Base-by-base conservation (phyloP, 2,797 vertebrate species). In the Sphenodon punctatus region DNA sequence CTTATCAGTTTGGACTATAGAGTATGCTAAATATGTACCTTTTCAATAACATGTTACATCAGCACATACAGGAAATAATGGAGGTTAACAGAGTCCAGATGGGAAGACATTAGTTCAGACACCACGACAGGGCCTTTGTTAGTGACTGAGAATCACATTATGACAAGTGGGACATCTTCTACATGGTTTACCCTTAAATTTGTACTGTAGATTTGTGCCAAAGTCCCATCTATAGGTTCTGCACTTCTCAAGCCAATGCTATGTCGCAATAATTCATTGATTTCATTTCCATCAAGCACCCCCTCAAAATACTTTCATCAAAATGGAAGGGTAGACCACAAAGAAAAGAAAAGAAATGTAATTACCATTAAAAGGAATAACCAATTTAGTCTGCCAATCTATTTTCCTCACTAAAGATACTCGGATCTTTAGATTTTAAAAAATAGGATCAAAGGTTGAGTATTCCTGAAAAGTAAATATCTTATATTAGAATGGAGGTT, bases 171-270 rank as follows among this genome's bases (percentile, higher is more conserved):
- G 88, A 92, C 89, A 91, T 85, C 87, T 86, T 91, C 90, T 94
- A 84, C 55, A 75, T 86, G 70, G 79, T 91, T 97, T 97, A 97
- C 97, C 96, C 95, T 93, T 94, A 95, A 94, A 93, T 91, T 95
- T 95, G 89, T 91, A 96, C 89, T 93, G 95, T 94, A 95, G 96
- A 96, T 91, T 93, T 96, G 95, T 94, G 88, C 94, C 94, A 96
- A 93, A 92, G 93, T 97, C 94, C 97, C 95, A 61, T 96, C 95
- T 88, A 94, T 82, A 74, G 94, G 94, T 80, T 97, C 95, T 87
- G 96, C 45, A 75, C 94, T 89, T 95, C 89, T 94, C 90, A 97
- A 94, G 93, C 93, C 95, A 93, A 96, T 96, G 93, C 96, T 87
- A 90, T 73, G 94, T 61, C 77, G 93, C 49, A 97, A 94, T 89